Conservation (phyloP, 1,140 invertebrate species). For the Drosophila tropicalis region DNA sequence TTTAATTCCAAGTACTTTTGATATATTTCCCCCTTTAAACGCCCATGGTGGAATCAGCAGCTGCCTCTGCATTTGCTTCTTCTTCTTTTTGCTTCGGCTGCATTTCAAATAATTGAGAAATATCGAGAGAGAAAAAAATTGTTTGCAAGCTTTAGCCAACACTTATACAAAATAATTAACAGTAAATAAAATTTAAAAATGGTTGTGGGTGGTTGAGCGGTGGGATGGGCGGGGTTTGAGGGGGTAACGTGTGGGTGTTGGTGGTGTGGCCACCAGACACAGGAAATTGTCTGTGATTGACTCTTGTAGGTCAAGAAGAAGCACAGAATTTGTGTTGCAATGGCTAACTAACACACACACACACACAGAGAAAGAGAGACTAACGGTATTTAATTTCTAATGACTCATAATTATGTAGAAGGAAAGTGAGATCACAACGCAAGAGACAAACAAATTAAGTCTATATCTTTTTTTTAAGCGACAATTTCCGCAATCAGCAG, state of each 20-base stretch:
- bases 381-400: conserved; percentile 30
- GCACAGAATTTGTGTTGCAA: conserved; percentile 40
- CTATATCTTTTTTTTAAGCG: conserved; percentile 63
- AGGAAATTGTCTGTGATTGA: conserved; percentile 30
- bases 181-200: conserved; percentile 57
- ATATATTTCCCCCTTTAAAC: not conserved
- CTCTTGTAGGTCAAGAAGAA: conserved; percentile 71
- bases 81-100: conserved; percentile 27
- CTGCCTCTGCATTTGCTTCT: not conserved
- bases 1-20: conserved; percentile 4
- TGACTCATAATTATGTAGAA: conserved; percentile 48
- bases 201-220: not conserved
- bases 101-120: conserved; percentile 65
- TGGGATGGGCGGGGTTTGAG: not conserved
- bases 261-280: not conserved
- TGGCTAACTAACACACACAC: conserved; percentile 3
- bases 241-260: not conserved
- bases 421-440: conserved; percentile 56
- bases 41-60: not conserved
- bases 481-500: conserved; percentile 53
- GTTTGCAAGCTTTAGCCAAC: conserved; percentile 72
- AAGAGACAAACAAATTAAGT: conserved; percentile 39
- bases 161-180: conserved; percentile 66
- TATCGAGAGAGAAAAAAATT: conserved; percentile 37
- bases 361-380: no score